Evolutionary conservation across 2,113 vertebrate species (phyloP).

Genomic region (Syrmaticus mikado): DNA sequence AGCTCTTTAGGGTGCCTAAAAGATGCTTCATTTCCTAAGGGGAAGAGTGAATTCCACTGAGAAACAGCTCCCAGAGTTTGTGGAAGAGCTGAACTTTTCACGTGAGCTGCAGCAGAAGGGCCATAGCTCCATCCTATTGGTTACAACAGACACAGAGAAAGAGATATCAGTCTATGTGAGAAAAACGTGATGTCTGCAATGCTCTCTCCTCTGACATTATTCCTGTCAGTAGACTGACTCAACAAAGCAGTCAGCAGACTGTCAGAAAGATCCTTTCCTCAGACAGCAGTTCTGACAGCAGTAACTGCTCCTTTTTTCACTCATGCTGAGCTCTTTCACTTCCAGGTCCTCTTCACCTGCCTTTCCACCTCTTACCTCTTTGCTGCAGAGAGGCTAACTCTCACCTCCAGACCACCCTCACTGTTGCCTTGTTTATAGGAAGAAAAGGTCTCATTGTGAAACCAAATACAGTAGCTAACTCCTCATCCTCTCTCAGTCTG

Average conservation of each 20-base stretch:
- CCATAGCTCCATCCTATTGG: not conserved
- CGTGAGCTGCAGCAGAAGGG: not conserved
- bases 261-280: not conserved
- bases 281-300: not conserved
- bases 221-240: not conserved
- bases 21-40: not conserved
- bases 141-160: not conserved
- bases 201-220: not conserved
- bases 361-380: not conserved
- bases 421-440: not conserved
- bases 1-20: not conserved
- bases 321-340: not conserved
- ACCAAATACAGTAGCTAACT: accelerated
- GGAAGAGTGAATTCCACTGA: not conserved
- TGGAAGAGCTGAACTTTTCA: not conserved
- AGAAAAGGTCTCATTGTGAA: not conserved
- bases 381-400: not conserved
- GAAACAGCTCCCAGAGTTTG: not conserved
- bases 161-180: not conserved
- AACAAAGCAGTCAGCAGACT: not conserved
- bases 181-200: not conserved
- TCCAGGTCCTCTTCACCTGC: not conserved
- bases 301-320: not conserved
- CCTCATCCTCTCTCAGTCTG: not conserved
- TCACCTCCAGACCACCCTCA: not conserved